Evolutionary conservation across 2,888 invertebrate species (phyloP), one percentile per base, ranked within the genome.

Genomic region (Dioctria linearis): DNA sequence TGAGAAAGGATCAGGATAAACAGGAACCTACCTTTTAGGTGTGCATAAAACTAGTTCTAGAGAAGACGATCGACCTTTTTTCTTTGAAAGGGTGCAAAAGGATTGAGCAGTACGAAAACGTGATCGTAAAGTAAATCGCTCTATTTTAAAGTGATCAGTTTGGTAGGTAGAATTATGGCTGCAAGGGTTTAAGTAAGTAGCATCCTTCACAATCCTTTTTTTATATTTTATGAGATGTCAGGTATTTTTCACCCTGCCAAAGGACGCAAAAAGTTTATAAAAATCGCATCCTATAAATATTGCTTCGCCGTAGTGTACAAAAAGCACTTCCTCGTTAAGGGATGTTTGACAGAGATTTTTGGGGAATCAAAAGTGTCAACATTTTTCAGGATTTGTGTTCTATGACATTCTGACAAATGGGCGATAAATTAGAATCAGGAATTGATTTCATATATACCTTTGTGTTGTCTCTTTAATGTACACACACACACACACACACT

Each of bases 211-310:
- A 40, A 5, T 5, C 37, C 46, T 11, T 76, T 63, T 63, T 63
- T 11, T 37, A 49, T 46, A 1, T 25, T 0, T 25, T 25, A 25
- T 25, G 25, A 25, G n/a, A 49, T 76, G 63, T 25, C 40, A 57
- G 49, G 9, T 25, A 46, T 46, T 66, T 46, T 46, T 66, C 37
- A 25, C 9, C 25, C 25, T 13, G 8, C 37, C 46, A 80, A 81
- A 69, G 81, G 81, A 80, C 80, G 81, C 80, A 80, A 76, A 81
- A 82, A 80, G 42, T 80, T 80, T 80, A 82, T 82, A 75, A 82
- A 80, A 82, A 82, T 82, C 79, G 67, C 79, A 82, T 82, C 79
- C 49, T 78, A 80, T 78, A 78, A 78, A 65, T 78, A 78, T 61
- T 59, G 11, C 13, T n/a, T 59, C n/a, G 39, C 51, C 11, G 37